Evolutionary conservation across 2,888 invertebrate genomes (phyloP), one percentile per base, ranked within the genome.

Genomic region (Ectemnius cavifrons): DNA sequence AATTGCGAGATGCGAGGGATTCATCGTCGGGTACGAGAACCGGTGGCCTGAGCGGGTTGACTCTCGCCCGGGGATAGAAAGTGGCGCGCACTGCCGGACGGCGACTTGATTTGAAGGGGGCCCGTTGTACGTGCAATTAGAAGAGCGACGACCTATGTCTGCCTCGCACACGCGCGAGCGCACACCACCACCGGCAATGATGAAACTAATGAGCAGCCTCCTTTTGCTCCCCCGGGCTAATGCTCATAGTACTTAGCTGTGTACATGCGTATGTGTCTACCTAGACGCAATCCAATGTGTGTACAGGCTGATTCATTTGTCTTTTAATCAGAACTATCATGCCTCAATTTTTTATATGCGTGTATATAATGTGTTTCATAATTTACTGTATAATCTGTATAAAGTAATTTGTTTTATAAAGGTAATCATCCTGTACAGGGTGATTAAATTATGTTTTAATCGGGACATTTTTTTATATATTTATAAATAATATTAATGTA

Each of bases 121-220:
- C 71, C 75, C 80, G 80, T 80, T 82, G 73, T 83, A 81, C 79
- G 76, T 80, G 80, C 81, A 85, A 85, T 85, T 84, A 85, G 78
- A 81, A 81, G 79, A 81, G 71, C 83, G 79, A 77, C 78, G 78
- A 77, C 72, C 78, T 71, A 64, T 71, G 78, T 65, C 70, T 37
- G 37, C 37, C 37, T 37, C 64, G 23, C 64, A 63, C 63, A 63
- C 65, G 71, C 63, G 47, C 57, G 45, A 23, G 56, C 71, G 47
- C 73, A 70, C 71, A 71, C 70, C 71, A 71, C 52, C 63, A 63
- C 63, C 69, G 46, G 58, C 67, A 75, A 80, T 77, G 82, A 83
- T 80, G 75, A 83, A 80, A 81, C 75, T 82, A 82, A 83, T 79
- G 79, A 83, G 37, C 11, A 37, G 81, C 69, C 78, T 78, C 78